Percentiles rank a stretch among this genome's conserved stretches.
These are phyloP conservation scores for Zaprionus taronus DNA, from an alignment of 1,140 invertebrate genomes.

Conservation along the genomic window DNA sequence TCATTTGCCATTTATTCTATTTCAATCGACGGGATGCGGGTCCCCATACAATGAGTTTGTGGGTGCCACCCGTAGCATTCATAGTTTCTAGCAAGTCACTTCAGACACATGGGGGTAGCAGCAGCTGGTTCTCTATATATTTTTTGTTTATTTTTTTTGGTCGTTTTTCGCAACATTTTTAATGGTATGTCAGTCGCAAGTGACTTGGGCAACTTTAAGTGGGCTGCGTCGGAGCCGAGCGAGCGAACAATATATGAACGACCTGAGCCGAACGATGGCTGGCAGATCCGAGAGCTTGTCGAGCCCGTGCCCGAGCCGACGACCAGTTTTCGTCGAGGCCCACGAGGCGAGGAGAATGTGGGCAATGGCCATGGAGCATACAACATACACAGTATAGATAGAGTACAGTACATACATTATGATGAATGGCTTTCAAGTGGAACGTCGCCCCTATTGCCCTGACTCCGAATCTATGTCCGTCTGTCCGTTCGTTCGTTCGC, in stretches of 20 bases:
- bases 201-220: slow-evolving; percentile 75
- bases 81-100: slow-evolving; percentile 64
- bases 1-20: slow-evolving; percentile 45
- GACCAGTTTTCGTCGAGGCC: slow-evolving; percentile 42
- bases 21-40: slow-evolving; percentile 39
- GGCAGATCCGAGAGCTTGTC: slow-evolving; percentile 13
- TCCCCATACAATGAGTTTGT: slow-evolving; percentile 39
- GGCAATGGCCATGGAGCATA: slow-evolving; percentile 51
- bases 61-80: slow-evolving; percentile 71
- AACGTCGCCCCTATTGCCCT: slow-evolving; percentile 60
- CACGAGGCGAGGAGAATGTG: slow-evolving; percentile 41
- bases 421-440: slow-evolving; percentile 81
- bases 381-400: slow-evolving; percentile 61
- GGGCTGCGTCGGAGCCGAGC: slow-evolving; percentile 56
- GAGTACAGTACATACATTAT: slow-evolving; percentile 52
- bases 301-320: slow-evolving; percentile 1
- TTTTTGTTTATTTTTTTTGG: background rate
- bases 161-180: slow-evolving; percentile 68
- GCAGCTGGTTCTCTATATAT: slow-evolving; percentile 40
- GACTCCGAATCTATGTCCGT: slow-evolving; percentile 37
- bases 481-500: slow-evolving; percentile 11
- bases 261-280: slow-evolving; percentile 33
- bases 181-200: slow-evolving; percentile 60
- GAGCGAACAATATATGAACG: slow-evolving; percentile 25
- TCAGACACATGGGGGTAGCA: slow-evolving; percentile 75